A percentile compares a stretch with the other conserved stretches of the same genome.
Conservation (phyloP, 2,888 invertebrate species). For the Lepidocyrtoides sp. region DNA sequence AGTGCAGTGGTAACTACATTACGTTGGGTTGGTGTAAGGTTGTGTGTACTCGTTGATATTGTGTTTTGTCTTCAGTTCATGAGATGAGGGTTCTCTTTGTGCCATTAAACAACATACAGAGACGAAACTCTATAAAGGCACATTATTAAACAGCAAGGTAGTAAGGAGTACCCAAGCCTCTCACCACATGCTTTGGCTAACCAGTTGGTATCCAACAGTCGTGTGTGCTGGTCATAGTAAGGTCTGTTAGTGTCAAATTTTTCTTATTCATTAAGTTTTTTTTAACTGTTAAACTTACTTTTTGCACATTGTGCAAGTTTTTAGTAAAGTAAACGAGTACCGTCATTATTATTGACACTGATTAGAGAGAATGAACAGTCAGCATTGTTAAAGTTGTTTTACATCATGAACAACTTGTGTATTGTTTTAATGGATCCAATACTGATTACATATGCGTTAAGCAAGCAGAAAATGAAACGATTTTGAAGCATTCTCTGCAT, state of each 20-base stretch:
- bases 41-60: background rate
- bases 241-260: constrained; percentile 58
- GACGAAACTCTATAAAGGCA: background rate
- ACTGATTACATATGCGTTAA: background rate
- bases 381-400: background rate
- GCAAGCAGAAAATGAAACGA: background rate
- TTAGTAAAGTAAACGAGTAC: background rate
- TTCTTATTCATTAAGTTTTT: background rate
- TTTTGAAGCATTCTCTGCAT: background rate
- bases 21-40: background rate
- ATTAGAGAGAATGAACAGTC: background rate
- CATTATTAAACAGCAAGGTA: constrained; percentile 44
- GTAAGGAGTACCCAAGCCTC: constrained; percentile 38
- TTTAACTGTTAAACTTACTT: background rate
- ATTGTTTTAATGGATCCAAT: background rate
- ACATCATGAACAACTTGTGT: background rate
- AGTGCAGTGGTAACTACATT: background rate
- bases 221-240: constrained; percentile 64
- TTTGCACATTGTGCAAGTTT: background rate
- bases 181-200: constrained; percentile 68
- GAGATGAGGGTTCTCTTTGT: constrained; percentile 53
- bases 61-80: constrained; percentile 11
- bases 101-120: constrained; percentile 23
- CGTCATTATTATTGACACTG: background rate
- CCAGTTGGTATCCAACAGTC: constrained; percentile 80